Percentiles rank a stretch among this genome's conserved stretches.
These are phyloP conservation scores for Rhombomys opimus DNA, from an alignment of 2,113 vertebrate genomes.

Conservation along the genomic window DNA sequence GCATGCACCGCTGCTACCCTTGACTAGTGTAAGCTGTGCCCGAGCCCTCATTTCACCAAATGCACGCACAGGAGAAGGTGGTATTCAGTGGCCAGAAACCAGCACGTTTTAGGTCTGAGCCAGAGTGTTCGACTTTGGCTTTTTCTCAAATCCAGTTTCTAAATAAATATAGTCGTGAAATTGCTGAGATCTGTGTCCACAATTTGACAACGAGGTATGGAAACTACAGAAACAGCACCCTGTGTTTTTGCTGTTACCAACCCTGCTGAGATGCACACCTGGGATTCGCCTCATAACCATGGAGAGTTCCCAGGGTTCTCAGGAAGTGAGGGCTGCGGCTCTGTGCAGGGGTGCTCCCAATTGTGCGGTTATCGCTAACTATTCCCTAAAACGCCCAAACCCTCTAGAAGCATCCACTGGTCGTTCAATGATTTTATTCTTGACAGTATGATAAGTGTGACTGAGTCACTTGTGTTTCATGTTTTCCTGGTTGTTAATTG, in stretches of 20 bases:
- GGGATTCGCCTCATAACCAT: fast-evolving
- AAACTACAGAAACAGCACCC: not conserved
- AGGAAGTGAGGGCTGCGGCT: not conserved
- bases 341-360: too few species aligned
- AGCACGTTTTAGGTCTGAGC: not conserved
- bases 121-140: not conserved
- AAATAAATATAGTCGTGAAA: not conserved
- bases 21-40: not conserved
- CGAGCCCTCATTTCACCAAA: not conserved
- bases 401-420: not conserved
- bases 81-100: fast-evolving
- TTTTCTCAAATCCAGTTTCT: not conserved
- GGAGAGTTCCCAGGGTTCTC: fast-evolving
- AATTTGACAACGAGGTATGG: not conserved
- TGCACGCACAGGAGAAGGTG: too few species aligned
- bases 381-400: not conserved
- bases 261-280: not conserved
- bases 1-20: not conserved
- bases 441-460: fast-evolving
- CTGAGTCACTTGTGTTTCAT: too few species aligned
- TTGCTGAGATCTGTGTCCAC: not conserved
- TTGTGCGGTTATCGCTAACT: not conserved
- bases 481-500: not conserved
- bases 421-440: not conserved
- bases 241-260: not conserved